Percentiles rank a stretch among this genome's conserved stretches.
Evolutionary conservation across 2,888 invertebrate genomes (phyloP).

Genomic region (Anoncus sp.): DNA sequence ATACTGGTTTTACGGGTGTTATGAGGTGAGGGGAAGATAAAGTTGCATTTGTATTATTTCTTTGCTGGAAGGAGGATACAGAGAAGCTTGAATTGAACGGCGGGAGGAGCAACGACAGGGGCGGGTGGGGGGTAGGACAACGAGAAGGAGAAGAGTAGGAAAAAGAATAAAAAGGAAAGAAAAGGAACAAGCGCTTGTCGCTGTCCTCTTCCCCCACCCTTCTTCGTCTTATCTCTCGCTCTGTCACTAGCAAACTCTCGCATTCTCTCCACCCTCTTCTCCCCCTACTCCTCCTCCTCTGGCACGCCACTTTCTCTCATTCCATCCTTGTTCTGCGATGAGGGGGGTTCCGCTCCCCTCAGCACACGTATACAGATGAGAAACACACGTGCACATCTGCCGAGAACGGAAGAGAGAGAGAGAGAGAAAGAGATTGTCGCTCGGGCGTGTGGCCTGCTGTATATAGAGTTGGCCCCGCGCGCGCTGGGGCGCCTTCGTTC

Average conservation of each 20-base stretch:
- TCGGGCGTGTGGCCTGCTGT: constrained; percentile 38
- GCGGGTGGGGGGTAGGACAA: constrained; percentile 40
- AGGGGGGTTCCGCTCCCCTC: constrained; percentile 38
- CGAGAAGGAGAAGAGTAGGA: constrained; percentile 39
- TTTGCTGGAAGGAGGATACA: constrained; percentile 57
- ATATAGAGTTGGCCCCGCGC: constrained; percentile 25
- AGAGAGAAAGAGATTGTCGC: constrained; percentile 45
- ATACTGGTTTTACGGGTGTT: background rate
- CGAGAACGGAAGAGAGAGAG: constrained; percentile 31
- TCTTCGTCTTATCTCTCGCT: constrained; percentile 56
- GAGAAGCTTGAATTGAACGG: constrained; percentile 52
- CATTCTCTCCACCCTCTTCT: constrained; percentile 27
- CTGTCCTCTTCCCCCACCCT: constrained; percentile 73
- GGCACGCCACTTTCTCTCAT: constrained; percentile 36
- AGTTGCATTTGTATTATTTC: constrained; percentile 39
- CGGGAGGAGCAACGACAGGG: constrained; percentile 66
- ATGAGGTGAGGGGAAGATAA: background rate
- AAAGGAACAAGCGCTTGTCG: constrained; percentile 12
- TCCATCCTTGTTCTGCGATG: constrained; percentile 42
- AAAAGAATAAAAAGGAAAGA: constrained; percentile 27
- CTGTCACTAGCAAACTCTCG: constrained; percentile 9
- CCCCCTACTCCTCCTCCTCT: constrained; percentile 11
- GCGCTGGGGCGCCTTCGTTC: constrained; percentile 34
- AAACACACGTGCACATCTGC: background rate
- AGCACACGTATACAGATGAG: background rate